These are phyloP conservation scores for Isurus oxyrinchus DNA, from an alignment of 2,113 vertebrate species.

Conservation along the genomic window DNA sequence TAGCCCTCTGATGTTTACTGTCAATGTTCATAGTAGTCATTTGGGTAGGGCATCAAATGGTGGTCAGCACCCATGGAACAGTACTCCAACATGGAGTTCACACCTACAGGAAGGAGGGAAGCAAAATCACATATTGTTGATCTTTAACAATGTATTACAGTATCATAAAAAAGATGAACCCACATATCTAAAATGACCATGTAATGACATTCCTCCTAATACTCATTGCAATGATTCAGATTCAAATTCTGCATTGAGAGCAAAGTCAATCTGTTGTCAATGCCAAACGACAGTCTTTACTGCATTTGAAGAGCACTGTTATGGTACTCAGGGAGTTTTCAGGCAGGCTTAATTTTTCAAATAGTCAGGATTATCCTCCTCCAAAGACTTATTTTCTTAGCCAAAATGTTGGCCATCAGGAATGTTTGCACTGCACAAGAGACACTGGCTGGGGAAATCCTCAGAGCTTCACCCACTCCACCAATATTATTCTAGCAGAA, in stretches of 20 bases:
- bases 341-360: not conserved
- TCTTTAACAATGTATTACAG: not conserved
- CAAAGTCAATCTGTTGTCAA: not conserved
- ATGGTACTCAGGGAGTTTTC: not conserved
- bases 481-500: not conserved
- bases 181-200: no score
- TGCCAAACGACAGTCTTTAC: not conserved
- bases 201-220: not conserved
- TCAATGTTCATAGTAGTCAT: not conserved
- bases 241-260: not conserved
- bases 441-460: not conserved
- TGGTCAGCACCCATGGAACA: not conserved
- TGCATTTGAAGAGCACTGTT: not conserved
- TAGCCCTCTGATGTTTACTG: not conserved
- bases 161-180: not conserved
- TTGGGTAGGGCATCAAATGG: not conserved
- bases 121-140: not conserved
- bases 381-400: not conserved
- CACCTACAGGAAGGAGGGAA: not conserved
- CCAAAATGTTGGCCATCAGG: not conserved
- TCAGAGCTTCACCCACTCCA: not conserved
- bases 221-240: not conserved
- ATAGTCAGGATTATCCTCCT: not conserved
- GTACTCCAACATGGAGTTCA: not conserved
- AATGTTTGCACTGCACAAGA: not conserved